Evolutionary conservation across 2,888 invertebrate species (phyloP).

Genomic region (Listrodromus nycthemerus): DNA sequence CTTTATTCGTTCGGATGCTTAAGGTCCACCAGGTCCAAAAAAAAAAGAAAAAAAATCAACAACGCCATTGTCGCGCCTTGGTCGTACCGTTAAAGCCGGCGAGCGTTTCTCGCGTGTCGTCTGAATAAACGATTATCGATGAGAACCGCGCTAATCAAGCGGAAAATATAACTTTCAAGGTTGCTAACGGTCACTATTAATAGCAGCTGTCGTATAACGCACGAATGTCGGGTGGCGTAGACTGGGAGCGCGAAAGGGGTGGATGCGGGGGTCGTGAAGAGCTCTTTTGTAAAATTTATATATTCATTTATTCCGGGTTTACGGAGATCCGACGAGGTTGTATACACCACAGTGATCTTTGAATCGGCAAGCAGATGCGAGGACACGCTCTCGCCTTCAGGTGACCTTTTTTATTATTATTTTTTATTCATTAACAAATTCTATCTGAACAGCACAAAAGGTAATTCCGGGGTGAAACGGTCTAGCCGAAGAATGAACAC

Average conservation of each 20-base stretch:
- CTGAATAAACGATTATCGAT: slow-evolving; percentile 73
- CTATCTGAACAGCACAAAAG: neutral
- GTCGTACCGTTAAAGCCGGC: neutral
- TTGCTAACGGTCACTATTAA: slow-evolving; percentile 56
- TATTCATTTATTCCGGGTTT: slow-evolving; percentile 55
- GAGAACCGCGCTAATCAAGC: slow-evolving; percentile 67
- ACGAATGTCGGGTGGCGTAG: slow-evolving; percentile 12
- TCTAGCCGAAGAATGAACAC: neutral
- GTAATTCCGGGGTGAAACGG: neutral
- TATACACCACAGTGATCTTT: slow-evolving; percentile 17
- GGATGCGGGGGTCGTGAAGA: slow-evolving; percentile 16
- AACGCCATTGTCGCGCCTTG: slow-evolving; percentile 12
- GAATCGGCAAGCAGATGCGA: slow-evolving; percentile 60
- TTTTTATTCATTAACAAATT: slow-evolving; percentile 32
- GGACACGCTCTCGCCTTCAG: slow-evolving; percentile 35
- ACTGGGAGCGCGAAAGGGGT: neutral
- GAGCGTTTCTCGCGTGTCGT: slow-evolving; percentile 41
- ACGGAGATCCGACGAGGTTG: neutral
- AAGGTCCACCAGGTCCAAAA: too few relatives aligned
- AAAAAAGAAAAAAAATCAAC: neutral
- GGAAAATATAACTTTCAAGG: slow-evolving; percentile 73
- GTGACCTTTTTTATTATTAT: slow-evolving; percentile 14
- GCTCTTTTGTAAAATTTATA: slow-evolving; percentile 54
- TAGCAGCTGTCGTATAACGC: slow-evolving; percentile 26
- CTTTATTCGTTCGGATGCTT: slow-evolving; percentile 23